phyloP scores from a whole-genome alignment of 2,888 invertebrate genomes.

The Pherbina coryleti region DNA sequence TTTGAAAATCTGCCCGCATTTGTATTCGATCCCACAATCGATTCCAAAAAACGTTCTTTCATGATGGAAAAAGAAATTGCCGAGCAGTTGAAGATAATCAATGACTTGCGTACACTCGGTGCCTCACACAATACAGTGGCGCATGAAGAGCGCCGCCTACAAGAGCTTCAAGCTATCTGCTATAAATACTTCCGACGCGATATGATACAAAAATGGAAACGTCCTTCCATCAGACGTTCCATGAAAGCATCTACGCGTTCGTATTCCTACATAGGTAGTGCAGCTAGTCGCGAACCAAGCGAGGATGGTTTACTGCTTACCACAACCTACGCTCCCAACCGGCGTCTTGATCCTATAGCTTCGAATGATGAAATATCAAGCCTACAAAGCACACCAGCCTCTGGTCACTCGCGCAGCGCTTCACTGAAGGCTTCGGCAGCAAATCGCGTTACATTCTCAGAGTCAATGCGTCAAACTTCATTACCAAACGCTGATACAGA shows the following conservation, averaged over 20 bases:
- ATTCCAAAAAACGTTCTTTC: slow-evolving; percentile 88
- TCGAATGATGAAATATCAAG: slow-evolving; percentile 68
- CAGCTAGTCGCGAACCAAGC: slow-evolving; percentile 76
- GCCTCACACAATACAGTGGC: slow-evolving; percentile 93
- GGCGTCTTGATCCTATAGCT: slow-evolving; percentile 67
- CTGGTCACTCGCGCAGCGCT: slow-evolving; percentile 79
- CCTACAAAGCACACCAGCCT: slow-evolving; percentile 77
- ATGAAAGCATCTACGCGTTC: slow-evolving; percentile 77
- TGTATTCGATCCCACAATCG: slow-evolving; percentile 83
- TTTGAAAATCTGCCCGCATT: slow-evolving; percentile 86
- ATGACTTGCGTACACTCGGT: slow-evolving; percentile 88
- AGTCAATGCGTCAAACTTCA: slow-evolving; percentile 76
- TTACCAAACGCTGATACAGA: slow-evolving; percentile 82
- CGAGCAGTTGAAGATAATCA: slow-evolving; percentile 95
- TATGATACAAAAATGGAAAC: slow-evolving; percentile 81
- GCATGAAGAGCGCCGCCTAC: slow-evolving; percentile 89
- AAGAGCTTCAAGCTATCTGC: slow-evolving; percentile 92
- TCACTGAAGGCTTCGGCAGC: slow-evolving; percentile 74
- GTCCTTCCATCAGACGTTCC: slow-evolving; percentile 67
- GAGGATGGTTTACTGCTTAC: slow-evolving; percentile 67
- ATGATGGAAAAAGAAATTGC: slow-evolving; percentile 97
- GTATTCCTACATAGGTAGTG: slow-evolving; percentile 81
- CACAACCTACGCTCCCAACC: slow-evolving; percentile 48
- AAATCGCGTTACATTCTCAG: slow-evolving; percentile 68
- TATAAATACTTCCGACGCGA: slow-evolving; percentile 95